Conservation (phyloP, 2,797 vertebrate genomes). For the Dromococcyx pavoninus region DNA sequence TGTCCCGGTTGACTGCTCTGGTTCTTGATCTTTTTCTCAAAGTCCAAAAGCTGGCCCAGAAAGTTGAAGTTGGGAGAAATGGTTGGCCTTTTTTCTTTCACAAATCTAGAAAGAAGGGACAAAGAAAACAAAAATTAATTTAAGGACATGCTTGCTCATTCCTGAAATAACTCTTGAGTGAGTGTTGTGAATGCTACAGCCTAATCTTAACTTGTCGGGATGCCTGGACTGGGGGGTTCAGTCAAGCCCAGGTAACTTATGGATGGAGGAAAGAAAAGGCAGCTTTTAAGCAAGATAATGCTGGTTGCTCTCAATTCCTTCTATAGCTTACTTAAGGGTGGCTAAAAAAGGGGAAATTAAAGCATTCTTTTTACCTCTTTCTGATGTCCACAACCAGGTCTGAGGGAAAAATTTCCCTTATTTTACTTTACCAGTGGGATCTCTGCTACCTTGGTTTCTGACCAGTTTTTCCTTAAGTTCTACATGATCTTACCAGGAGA, state of each 20-base stretch:
- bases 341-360: not conserved
- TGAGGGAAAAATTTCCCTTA: not conserved
- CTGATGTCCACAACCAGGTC: not conserved
- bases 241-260: not conserved
- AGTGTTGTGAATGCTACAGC: not conserved
- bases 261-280: not conserved
- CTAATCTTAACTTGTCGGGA: not conserved
- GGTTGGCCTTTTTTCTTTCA: conserved; percentile 96
- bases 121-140: not conserved
- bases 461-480: not conserved
- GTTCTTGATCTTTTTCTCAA: conserved; percentile 90
- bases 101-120: conserved; percentile 81
- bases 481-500: not conserved
- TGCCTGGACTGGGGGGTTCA: not conserved
- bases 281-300: not conserved
- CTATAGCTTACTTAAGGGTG: not conserved
- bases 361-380: not conserved
- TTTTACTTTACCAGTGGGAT: not conserved
- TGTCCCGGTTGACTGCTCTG: conserved; percentile 56
- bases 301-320: not conserved
- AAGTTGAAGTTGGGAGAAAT: conserved; percentile 99
- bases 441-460: not conserved
- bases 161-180: not conserved
- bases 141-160: not conserved
- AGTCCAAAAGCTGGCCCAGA: conserved; percentile 95